Evolutionary conservation across 2,888 invertebrate species (phyloP).

Genomic region (Amiota mariae): DNA sequence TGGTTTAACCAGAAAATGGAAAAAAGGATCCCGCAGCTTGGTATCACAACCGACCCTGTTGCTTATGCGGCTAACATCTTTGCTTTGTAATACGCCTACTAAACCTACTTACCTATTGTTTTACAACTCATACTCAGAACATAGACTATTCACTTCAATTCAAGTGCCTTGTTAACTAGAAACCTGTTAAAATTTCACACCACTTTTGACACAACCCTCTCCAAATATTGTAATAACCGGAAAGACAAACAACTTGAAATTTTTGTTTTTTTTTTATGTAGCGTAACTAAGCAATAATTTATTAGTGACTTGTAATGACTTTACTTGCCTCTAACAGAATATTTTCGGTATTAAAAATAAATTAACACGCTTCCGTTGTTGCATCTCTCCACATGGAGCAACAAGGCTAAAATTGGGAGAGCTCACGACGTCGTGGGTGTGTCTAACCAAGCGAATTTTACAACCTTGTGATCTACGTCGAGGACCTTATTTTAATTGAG

Average conservation of each 20-base stretch:
- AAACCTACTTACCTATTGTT: too few relatives aligned
- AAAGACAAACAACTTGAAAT: too few relatives aligned
- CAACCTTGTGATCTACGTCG: constrained; percentile 36
- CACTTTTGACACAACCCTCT: background rate
- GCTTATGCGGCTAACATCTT: too few relatives aligned
- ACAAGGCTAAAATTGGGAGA: constrained; percentile 37
- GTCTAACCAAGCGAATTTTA: constrained; percentile 58
- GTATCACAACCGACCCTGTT: too few relatives aligned
- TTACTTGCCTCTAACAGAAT: constrained; percentile 14
- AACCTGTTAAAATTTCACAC: constrained; percentile 1
- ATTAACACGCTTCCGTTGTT: constrained; percentile 59
- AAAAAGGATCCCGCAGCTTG: too few relatives aligned
- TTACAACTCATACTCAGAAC: too few relatives aligned
- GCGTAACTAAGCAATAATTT: constrained; percentile 64
- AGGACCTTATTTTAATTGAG: constrained; percentile 59
- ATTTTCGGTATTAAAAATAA: constrained; percentile 59
- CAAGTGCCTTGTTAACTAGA: background rate
- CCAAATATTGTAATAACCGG: background rate
- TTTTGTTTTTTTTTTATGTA: constrained; percentile 55
- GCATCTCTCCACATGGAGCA: background rate
- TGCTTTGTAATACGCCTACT: too few relatives aligned
- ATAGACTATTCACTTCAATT: too few relatives aligned
- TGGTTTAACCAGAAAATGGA: too few relatives aligned
- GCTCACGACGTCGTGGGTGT: constrained; percentile 37
- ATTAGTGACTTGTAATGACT: constrained; percentile 45